Conservation (phyloP, 2,888 invertebrate species). For the Erebia palarica region DNA sequence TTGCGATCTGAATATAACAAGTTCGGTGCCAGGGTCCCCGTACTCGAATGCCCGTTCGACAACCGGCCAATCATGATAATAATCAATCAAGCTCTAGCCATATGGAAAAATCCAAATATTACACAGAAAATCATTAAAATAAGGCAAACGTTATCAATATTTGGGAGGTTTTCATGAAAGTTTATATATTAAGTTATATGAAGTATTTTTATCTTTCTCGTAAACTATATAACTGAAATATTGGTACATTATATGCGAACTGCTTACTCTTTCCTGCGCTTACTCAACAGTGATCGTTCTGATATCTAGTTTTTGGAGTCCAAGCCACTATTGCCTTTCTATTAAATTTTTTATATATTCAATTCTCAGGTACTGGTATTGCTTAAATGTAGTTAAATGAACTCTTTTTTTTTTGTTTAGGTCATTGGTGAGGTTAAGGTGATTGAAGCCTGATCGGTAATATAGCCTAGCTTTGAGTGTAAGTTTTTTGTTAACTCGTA, state of each 20-base stretch:
- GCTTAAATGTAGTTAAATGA: conserved; percentile 75
- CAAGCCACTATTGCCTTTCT: conserved; percentile 66
- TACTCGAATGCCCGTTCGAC: conserved; percentile 12
- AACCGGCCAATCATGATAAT: conserved; percentile 39
- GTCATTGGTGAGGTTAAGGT: conserved; percentile 48
- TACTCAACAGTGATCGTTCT: conserved; percentile 33
- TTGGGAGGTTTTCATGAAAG: too few species aligned
- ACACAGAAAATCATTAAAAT: neutral
- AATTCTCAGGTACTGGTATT: conserved; percentile 79
- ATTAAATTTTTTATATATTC: conserved; percentile 59
- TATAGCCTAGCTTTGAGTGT: neutral
- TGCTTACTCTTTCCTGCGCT: conserved; percentile 38
- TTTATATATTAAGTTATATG: too few species aligned
- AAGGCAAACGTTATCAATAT: too few species aligned
- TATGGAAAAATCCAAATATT: conserved; percentile 1
- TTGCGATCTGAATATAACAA: neutral
- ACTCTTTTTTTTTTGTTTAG: conserved; percentile 51
- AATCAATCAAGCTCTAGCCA: conserved; percentile 30
- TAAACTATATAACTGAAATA: neutral
- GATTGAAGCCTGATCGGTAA: conserved; percentile 45
- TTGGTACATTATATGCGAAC: conserved; percentile 30
- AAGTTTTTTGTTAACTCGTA: neutral
- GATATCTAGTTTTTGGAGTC: conserved; percentile 46
- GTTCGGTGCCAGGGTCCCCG: neutral
- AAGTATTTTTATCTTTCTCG: neutral